phyloP scores from a whole-genome alignment of 2,888 invertebrate genomes.

The Ormia ochracea region DNA sequence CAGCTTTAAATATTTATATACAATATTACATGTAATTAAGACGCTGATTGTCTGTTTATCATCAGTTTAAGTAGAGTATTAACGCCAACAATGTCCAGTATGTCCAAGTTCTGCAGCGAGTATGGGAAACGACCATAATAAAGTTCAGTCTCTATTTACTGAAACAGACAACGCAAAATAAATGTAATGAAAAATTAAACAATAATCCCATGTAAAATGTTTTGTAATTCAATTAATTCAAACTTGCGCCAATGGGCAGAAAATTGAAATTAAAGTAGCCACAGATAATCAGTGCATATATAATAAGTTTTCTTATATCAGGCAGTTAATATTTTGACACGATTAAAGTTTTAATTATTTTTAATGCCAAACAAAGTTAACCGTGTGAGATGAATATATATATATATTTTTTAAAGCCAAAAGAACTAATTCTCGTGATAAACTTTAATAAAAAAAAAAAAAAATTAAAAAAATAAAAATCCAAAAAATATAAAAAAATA shows the following conservation, averaged over 20 bases:
- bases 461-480: too few relatives aligned
- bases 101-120: not conserved
- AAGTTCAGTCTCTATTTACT: constrained; percentile 3
- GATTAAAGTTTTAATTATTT: too few relatives aligned
- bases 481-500: not conserved
- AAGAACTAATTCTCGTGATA: too few relatives aligned
- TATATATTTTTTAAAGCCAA: too few relatives aligned
- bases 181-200: constrained; percentile 43
- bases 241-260: not conserved
- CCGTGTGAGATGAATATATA: too few relatives aligned
- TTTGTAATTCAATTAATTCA: not conserved
- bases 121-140: not conserved
- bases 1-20: not conserved
- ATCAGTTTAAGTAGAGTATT: constrained; percentile 52
- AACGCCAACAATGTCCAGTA: constrained; percentile 46
- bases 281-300: not conserved
- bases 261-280: not conserved
- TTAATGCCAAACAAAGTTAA: too few relatives aligned
- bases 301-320: not conserved
- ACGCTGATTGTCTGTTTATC: constrained; percentile 52
- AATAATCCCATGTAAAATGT: constrained; percentile 28
- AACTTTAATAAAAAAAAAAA: too few relatives aligned
- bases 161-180: constrained; percentile 6
- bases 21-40: constrained; percentile 46
- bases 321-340: too few relatives aligned